Evolutionary conservation across 2,888 invertebrate species (phyloP), one percentile per base, ranked within the genome.

Genomic region (Dryomyza anilis): DNA sequence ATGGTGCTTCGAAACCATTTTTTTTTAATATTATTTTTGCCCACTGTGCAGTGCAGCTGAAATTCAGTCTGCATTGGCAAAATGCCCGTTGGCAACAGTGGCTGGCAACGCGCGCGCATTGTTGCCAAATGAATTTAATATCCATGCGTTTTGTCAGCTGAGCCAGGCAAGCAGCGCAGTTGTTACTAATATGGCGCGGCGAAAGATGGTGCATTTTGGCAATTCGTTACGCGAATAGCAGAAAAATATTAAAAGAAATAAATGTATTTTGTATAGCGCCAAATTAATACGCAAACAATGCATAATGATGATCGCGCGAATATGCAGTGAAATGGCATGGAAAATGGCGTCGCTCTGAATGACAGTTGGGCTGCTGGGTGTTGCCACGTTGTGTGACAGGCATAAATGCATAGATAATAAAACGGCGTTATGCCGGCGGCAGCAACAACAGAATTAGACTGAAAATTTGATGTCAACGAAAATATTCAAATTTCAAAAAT

Each of bases 1-100:
- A 16, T 16, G n/a, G 6, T 43, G 1, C 16, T 16, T 16, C 16
- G 16, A 43, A 16, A 43, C 1, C 43, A 43, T 16, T n/a, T 16
- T 12, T 43, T 6, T 16, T 43, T 16, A 19, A 16, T 43, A 6
- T 12, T 39, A 14, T 39, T 7, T 6, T 43, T 43, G 19, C 16
- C 43, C 43, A 43, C 43, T 43, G 43, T 16, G 5, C 14, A 16
- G n/a, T 16, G 16, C 43, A 43, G 43, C 27, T 25, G 27, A 52
- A 29, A n/a, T n/a, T 23, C 25, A 29, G n/a, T 43, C 48, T 48
- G 33, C 33, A 46, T 71, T 75, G 74, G 74, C 75, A 73, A 64
- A 46, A 56, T 71, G 75, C 74, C 74, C 65, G 61, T 56, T 69
- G 73, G 71, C 70, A 72, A 57, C 25, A 36, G 30, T 52, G 50